Evolutionary conservation across 1,140 invertebrate genomes (phyloP), one percentile per base, ranked within the genome.

Genomic region (Latrodectus geometricus): DNA sequence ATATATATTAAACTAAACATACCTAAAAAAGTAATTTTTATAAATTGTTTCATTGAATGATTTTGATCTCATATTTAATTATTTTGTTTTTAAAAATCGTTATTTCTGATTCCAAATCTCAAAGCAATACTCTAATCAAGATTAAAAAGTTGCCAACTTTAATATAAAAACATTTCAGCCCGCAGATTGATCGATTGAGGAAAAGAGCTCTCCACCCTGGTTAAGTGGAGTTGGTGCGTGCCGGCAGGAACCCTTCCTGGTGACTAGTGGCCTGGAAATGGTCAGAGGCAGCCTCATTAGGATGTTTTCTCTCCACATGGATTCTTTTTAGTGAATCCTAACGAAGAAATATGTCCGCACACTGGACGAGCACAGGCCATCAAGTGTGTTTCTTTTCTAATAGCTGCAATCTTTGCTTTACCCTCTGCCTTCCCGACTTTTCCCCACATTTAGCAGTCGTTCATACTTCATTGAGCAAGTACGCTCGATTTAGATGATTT

Each of bases 331-430:
- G 68, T 23, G 52, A 48, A 21, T 17, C 54, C 68, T 83, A 83
- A 83, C 52, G 80, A 83, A 83, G 80, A 83, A 83, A 83, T 83
- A 83, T 83, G 56, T 83, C 80, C 80, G 15, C 50, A 48, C 68
- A 48, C 68, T 78, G 76, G 61, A 23, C 76, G 66, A 74, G 69
- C 54, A 50, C 54, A 83, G 54, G 35, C 74, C 80, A 74, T 74
- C 80, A 83, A 8, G 54, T 65, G 54, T 20, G 80, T 50, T 73
- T 48, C 35, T 72, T 82, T 82, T 74, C 54, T 65, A 69, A 69
- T 69, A 23, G 12, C 54, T 17, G 11, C 54, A 61, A 35, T 35
- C 35, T 35, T 35, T 35, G 2, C 35, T 35, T 35, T 5, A 35
- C 35, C 35, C 54, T 8, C 17, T 61, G 2, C 54, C 54, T 61